A percentile compares a stretch with the other conserved stretches of the same genome.
phyloP scores from a whole-genome alignment of 2,888 invertebrate genomes.

The Altica lythri region DNA sequence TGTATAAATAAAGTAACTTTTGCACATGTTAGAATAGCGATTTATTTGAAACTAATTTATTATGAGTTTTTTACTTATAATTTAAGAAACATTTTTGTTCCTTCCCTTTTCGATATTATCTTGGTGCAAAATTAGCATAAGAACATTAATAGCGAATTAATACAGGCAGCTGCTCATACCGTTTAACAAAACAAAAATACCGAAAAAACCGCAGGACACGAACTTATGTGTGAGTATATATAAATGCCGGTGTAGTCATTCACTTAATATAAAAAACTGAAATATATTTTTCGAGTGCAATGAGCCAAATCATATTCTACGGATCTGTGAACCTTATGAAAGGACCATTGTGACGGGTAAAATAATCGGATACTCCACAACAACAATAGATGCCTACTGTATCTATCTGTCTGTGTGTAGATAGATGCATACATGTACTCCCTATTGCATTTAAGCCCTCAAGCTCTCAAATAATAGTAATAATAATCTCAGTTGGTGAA shows the following conservation, averaged over 20 bases:
- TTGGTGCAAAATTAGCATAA: constrained; percentile 19
- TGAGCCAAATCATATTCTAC: constrained; percentile 58
- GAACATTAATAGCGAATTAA: constrained; percentile 35
- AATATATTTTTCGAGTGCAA: constrained; percentile 56
- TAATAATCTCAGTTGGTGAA: constrained; percentile 33
- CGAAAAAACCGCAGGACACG: constrained; percentile 44
- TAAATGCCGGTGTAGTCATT: constrained; percentile 34
- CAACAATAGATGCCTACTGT: constrained; percentile 52
- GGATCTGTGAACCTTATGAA: constrained; percentile 54
- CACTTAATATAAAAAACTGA: constrained; percentile 47
- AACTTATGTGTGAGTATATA: constrained; percentile 44
- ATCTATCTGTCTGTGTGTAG: constrained; percentile 45
- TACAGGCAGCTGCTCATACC: constrained; percentile 25
- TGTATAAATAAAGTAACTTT: too few relatives aligned
- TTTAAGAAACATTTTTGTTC: neutral
- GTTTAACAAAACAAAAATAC: constrained; percentile 30
- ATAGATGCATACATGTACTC: constrained; percentile 30
- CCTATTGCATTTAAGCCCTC: constrained; percentile 33
- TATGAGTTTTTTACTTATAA: too few relatives aligned
- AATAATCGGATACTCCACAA: constrained; percentile 55
- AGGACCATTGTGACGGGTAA: constrained; percentile 49
- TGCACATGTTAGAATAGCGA: too few relatives aligned
- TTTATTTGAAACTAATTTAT: too few relatives aligned
- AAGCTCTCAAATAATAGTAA: constrained; percentile 33
- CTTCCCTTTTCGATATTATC: neutral